These are phyloP conservation scores for Oxyruncus cristatus DNA, from an alignment of 2,113 vertebrate genomes.

Conservation along the genomic window DNA sequence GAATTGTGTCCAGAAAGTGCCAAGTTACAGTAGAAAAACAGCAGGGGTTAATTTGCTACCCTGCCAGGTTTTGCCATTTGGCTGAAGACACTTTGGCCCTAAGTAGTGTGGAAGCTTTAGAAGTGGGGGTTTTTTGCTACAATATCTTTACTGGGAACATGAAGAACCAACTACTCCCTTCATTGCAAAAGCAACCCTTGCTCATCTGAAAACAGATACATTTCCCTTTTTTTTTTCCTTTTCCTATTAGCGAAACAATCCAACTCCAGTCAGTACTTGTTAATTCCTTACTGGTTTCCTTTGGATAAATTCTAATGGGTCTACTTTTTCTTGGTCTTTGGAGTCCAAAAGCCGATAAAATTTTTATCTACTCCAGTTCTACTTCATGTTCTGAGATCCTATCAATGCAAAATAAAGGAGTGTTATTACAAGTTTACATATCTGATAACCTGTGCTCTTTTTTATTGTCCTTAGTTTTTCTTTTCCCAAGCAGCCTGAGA, in stretches of 20 bases:
- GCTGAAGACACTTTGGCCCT: not conserved
- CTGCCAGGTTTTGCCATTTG: not conserved
- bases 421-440: not conserved
- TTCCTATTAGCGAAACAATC: not conserved
- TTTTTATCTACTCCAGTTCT: not conserved
- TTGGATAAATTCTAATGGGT: not conserved
- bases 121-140: not conserved
- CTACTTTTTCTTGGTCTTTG: not conserved
- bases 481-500: not conserved
- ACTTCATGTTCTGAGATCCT: not conserved
- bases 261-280: not conserved
- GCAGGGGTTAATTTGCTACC: not conserved
- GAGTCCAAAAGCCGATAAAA: not conserved
- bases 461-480: not conserved
- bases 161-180: not conserved
- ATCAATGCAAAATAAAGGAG: not conserved
- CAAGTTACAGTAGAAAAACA: not conserved
- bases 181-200: not conserved
- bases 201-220: not conserved
- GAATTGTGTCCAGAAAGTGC: not conserved
- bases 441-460: not conserved
- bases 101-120: not conserved
- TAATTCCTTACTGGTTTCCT: not conserved
- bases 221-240: not conserved
- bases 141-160: not conserved